Evolutionary conservation across 2,797 vertebrate genomes (phyloP).

Genomic region (Sebastes goodei): DNA sequence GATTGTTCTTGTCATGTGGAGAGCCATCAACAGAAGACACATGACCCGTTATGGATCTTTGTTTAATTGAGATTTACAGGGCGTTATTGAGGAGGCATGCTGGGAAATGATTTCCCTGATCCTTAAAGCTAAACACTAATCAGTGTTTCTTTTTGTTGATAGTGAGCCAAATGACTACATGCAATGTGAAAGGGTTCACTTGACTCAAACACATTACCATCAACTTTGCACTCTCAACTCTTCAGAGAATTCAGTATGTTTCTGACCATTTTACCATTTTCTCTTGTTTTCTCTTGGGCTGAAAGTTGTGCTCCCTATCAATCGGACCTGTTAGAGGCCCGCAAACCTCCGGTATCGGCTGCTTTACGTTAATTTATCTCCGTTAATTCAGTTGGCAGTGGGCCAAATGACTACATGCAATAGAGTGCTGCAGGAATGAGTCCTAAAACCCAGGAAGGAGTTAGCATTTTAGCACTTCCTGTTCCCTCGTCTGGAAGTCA

Average conservation of each 20-base stretch:
- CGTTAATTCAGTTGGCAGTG: too few species aligned
- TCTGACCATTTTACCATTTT: not conserved
- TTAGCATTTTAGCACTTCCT: too few species aligned
- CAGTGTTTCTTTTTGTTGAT: not conserved
- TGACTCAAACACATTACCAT: not conserved
- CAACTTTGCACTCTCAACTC: not conserved
- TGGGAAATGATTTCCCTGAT: not conserved
- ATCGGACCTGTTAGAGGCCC: too few species aligned
- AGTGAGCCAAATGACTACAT: not conserved
- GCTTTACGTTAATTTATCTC: too few species aligned
- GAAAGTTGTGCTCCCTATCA: too few species aligned
- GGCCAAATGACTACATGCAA: too few species aligned
- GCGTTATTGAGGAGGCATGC: not conserved
- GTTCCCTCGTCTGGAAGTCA: too few species aligned
- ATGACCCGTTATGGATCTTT: conserved; percentile 7
- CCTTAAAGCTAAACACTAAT: not conserved
- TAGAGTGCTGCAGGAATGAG: too few species aligned
- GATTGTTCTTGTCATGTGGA: conserved; percentile 36
- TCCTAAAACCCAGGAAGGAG: too few species aligned
- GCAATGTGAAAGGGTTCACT: not conserved
- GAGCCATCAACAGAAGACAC: conserved; percentile 1
- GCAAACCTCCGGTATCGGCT: too few species aligned
- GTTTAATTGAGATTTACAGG: not conserved
- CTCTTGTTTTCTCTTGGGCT: too few species aligned
- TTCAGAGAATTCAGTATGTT: not conserved